Base-by-base conservation (phyloP, 2,797 vertebrate species). In the Acomys russatus region DNA sequence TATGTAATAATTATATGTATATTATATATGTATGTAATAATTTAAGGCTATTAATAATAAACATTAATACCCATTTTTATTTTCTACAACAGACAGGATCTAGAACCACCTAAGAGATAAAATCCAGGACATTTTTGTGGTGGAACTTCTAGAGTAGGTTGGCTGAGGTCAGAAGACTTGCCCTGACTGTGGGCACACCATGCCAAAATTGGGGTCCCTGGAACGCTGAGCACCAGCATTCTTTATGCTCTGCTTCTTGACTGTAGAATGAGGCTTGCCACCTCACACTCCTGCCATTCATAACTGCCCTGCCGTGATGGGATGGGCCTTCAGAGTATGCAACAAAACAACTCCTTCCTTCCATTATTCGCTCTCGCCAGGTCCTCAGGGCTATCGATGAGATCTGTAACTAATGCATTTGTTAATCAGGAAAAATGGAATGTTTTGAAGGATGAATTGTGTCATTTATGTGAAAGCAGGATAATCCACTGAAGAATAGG, bases 401-500 rank as follows among this genome's bases (percentile, higher is more conserved):
- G 44, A 51, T 14, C 64, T 23, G 30, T 7, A 66, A 49, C 35
- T 23, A 88, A 63, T 30, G 35, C 9, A 44, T 17, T n/a, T 15
- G 9, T 78, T 68, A 89, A 63, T 56, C 71, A 83, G 22, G 71
- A 56, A 61, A 14, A 9, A 9, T 28, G 35, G 59, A 49, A 64
- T 79, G 17, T 94, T 91, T 80, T 59, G 79, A 85, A 90, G 35
- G 77, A 33, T 44, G 71, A 90, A 56, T 59, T 10, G 35, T 59
- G 15, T 15, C 11, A 56, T 82, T 78, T 71, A 68, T 3, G 84
- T 63, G 15, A 30, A 71, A 88, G 63, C 83, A 33, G 38, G 78
- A 83, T 44, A 56, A 63, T 68, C 28, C 35, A 88, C 64, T 28
- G 73, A 51, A 15, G 63, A 54, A 54, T 1, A 90, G 59, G 20